Base-by-base conservation (phyloP, 2,113 vertebrate genomes). In the Gulo gulo region DNA sequence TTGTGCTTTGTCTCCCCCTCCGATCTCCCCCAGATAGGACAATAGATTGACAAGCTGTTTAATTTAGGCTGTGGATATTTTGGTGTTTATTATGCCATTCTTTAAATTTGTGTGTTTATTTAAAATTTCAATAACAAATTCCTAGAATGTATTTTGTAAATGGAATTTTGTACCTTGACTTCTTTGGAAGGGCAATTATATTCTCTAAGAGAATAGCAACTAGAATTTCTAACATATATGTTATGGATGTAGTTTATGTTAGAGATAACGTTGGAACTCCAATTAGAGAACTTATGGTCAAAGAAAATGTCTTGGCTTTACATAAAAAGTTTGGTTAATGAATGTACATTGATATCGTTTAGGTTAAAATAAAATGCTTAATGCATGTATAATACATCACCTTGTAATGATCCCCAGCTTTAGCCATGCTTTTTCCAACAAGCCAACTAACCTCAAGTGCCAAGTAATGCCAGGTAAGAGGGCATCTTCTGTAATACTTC, bases 281-380 rank as follows among this genome's bases (percentile, higher is more conserved):
- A 96, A 50, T 95, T 42, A 93, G 61, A 59, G 29, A 86, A 47
- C 21, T 63, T 80, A 50, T 52, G 83, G 39, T 67, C 88, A 93
- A 95, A 94, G 71, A 78, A 93, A 79, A 74, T 63, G 6, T 24
- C 16, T 61, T 82, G 59, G 79, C 21, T 88, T 31, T 82, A 47
- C 29, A 78, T 67, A 79, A 94, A 42, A 80, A 84, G 9, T 55
- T 90, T 87, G 67, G 57, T 52, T 42, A 45, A n/a, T 36, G 65
- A 85, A 89, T 20, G 20, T 50, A 50, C 23, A 36, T 67, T 81
- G 95, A 59, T 50, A 71, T 74, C 31, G 73, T 91, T 92, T 87
- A 92, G 52, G 93, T 92, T 89, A 74, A 92, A 92, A 82, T 93
- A 91, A 85, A 87, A 95, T 88, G 26, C 55, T 83, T 88, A 16